Evolutionary conservation across 2,797 vertebrate genomes (phyloP).

Genomic region (Ibycter americanus): DNA sequence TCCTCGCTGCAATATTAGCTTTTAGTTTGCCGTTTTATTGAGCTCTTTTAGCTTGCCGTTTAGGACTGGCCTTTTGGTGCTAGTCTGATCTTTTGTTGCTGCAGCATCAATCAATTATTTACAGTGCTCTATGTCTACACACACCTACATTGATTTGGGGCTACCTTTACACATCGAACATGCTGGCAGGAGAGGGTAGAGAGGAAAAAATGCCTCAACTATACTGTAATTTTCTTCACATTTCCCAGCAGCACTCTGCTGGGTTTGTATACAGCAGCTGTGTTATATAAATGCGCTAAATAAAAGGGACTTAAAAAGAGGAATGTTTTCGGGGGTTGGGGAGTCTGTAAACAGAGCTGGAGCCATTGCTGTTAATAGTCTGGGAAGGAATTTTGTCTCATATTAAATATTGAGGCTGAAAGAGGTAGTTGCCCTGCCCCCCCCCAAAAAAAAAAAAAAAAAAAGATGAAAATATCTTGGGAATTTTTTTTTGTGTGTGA

Average conservation of each 20-base stretch:
- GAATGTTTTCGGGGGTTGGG: background rate
- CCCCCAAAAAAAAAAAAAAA: background rate
- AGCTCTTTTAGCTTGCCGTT: background rate
- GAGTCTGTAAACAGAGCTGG: background rate
- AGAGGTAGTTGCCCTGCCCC: background rate
- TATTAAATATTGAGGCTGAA: background rate
- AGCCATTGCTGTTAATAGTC: background rate
- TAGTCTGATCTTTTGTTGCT: background rate
- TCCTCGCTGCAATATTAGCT: fast-evolving
- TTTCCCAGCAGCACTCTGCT: background rate
- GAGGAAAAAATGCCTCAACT: background rate
- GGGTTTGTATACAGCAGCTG: background rate
- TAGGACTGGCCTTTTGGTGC: background rate
- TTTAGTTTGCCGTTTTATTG: background rate
- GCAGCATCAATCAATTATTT: background rate
- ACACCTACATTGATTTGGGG: background rate
- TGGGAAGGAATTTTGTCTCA: background rate
- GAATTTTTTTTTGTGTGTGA: background rate
- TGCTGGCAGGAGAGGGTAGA: background rate
- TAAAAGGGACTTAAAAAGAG: background rate
- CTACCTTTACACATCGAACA: background rate
- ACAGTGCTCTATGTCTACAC: background rate
- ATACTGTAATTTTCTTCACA: background rate
- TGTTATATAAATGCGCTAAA: background rate
- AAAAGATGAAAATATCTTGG: background rate